phyloP scores from a whole-genome alignment of 30 jellyfish, hydroid and myxozoan species.

The Turritopsis dohrnii region DNA sequence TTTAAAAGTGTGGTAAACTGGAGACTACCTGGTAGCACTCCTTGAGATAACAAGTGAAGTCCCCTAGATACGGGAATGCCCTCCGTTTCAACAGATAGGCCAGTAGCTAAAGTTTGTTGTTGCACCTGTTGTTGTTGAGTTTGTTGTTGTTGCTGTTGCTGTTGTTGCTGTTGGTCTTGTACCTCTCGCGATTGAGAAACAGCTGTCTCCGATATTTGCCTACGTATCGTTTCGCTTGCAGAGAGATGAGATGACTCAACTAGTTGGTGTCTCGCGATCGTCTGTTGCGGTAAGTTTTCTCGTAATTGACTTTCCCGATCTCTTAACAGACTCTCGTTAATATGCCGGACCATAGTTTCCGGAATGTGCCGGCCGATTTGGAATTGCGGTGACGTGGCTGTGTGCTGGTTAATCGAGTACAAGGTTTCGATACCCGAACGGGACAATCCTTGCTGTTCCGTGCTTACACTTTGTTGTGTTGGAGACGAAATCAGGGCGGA shows the following conservation, averaged over 20 bases:
- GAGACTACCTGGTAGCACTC: slow-evolving; percentile 72
- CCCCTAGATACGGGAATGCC: slow-evolving; percentile 43
- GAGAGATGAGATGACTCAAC: slow-evolving; percentile 6
- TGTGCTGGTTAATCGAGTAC: slow-evolving; percentile 22
- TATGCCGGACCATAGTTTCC: slow-evolving; percentile 26
- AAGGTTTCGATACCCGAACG: slow-evolving; percentile 24
- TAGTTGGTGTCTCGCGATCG: slow-evolving; percentile 1
- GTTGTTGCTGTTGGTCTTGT: slow-evolving; percentile 29
- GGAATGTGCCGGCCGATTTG: slow-evolving; percentile 29
- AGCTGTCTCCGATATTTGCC: slow-evolving; percentile 20
- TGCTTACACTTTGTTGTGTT: slow-evolving; percentile 24
- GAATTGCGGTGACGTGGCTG: slow-evolving; percentile 32
- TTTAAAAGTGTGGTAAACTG: slow-evolving; percentile 76
- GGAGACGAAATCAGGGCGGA: slow-evolving; percentile 27
- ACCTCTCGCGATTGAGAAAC: neutral
- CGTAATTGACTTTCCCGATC: slow-evolving; percentile 21
- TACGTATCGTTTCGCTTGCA: slow-evolving; percentile 12
- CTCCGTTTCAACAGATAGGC: slow-evolving; percentile 27
- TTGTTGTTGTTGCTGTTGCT: no score
- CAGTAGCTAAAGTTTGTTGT: slow-evolving; percentile 8
- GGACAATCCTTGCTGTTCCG: slow-evolving; percentile 28
- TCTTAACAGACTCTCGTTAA: slow-evolving; percentile 21
- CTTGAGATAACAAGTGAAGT: slow-evolving; percentile 69
- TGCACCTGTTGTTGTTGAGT: slow-evolving; percentile 13
- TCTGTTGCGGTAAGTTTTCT: neutral